A percentile compares a stretch with the other conserved stretches of the same genome.
These are phyloP conservation scores for Forbesichthys papilliferus DNA, from an alignment of 2,113 vertebrate genomes.

Conservation along the genomic window DNA sequence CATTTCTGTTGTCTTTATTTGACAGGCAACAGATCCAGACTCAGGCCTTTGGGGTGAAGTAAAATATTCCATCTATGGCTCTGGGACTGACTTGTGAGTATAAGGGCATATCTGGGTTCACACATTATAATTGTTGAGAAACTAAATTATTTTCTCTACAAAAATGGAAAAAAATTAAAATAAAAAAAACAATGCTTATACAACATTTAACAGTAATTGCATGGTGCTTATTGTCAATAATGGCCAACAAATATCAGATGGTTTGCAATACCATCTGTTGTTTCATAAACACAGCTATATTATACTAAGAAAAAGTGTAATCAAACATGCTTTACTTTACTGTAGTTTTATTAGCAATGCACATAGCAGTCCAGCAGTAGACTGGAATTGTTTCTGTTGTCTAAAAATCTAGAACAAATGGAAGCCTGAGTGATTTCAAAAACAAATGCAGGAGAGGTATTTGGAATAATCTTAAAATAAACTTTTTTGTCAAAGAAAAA, in stretches of 20 bases:
- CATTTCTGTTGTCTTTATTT: slow-evolving; percentile 18
- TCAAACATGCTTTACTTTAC: neutral
- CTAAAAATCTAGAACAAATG: no score
- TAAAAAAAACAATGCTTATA: no score
- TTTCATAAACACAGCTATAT: neutral
- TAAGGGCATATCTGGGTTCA: neutral
- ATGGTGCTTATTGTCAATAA: slow-evolving; percentile 3
- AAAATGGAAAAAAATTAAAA: no score
- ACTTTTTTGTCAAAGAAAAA: slow-evolving; percentile 39
- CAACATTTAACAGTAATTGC: no score
- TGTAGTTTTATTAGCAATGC: neutral
- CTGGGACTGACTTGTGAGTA: slow-evolving; percentile 92
- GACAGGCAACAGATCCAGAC: slow-evolving; percentile 91
- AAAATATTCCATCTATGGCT: slow-evolving; percentile 91
- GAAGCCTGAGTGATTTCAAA: no score
- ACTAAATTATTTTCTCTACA: no score
- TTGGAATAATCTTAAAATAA: slow-evolving; percentile 42
- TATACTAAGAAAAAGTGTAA: neutral
- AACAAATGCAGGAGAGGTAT: slow-evolving; percentile 29
- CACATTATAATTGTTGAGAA: neutral
- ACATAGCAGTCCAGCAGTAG: neutral
- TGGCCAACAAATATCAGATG: neutral
- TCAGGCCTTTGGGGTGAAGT: slow-evolving; percentile 95
- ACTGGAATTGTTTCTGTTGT: no score
- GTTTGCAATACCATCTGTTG: no score